Base-by-base conservation (phyloP, 2,888 invertebrate genomes). In the Chrysina gloriosa region DNA sequence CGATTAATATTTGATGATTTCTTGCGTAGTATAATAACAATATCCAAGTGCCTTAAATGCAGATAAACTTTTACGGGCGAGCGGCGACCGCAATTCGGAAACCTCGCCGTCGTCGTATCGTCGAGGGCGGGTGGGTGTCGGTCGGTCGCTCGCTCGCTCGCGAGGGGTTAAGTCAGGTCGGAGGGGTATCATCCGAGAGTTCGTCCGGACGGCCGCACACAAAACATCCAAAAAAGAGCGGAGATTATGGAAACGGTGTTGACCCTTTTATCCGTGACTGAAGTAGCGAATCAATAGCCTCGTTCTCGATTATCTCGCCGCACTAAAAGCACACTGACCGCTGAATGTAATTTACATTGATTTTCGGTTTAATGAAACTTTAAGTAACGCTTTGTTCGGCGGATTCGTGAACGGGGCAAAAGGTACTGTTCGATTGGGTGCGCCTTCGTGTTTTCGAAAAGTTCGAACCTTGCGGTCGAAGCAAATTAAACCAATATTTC, bases 301-400 rank as follows among this genome's bases (percentile, higher is more conserved):
- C 69, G 52, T 42, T 70, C 77, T 78, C 77, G 79, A 78, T 78
- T 78, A 79, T 78, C 78, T 76, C 73, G 73, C 77, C 75, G 72
- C 75, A 74, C 76, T 79, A 78, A 78, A 79, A 78, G 77, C 77
- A 67, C 74, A 70, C 78, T 79, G 79, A 79, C 80, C 80, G 73
- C 78, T 75, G 79, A 80, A 80, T 79, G 79, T 78, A 79, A 80
- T 80, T 80, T 80, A 79, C 80, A 80, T 80, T 79, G 80, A 80
- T 80, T 80, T 77, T 73, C 74, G 77, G 75, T 79, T 77, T 79
- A 79, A 80, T 80, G 79, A 80, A 80, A 80, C 75, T 78, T 80
- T 78, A 76, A 78, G 78, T 76, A 75, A 75, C 76, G 77, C 77
- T 79, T 78, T 78, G 77, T 78, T 73, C 73, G 73, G 70, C 69